These are phyloP conservation scores for Branchellion lobata DNA, from an alignment of 2,888 invertebrate genomes.

Conservation along the genomic window DNA sequence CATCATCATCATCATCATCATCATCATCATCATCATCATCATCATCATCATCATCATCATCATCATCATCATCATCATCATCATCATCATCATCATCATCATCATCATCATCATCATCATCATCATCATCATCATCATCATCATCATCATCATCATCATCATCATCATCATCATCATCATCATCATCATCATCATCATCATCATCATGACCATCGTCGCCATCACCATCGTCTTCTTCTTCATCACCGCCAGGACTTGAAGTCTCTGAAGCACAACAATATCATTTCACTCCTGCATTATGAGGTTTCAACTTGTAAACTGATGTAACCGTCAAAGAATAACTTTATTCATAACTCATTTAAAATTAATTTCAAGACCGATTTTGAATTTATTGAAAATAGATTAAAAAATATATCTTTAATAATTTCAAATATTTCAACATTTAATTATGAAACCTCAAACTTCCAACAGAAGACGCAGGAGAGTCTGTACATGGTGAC, in stretches of 20 bases:
- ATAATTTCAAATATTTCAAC: no score
- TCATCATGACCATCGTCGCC: constrained; percentile 25
- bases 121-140: constrained; percentile 22
- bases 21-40: constrained; percentile 24
- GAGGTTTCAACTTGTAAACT: background rate
- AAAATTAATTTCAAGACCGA: no score
- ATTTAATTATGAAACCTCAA: background rate
- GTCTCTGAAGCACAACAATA: constrained; percentile 10
- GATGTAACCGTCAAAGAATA: no score
- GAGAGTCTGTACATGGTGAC: constrained; percentile 30
- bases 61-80: constrained; percentile 25
- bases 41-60: constrained; percentile 27
- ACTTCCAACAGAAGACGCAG: background rate
- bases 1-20: constrained; percentile 35
- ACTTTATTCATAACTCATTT: no score
- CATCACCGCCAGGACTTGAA: constrained; percentile 18
- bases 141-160: background rate
- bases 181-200: constrained; percentile 31
- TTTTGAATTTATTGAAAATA: no score
- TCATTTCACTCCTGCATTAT: constrained; percentile 21
- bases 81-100: background rate
- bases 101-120: constrained; percentile 20
- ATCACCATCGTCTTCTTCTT: constrained; percentile 17
- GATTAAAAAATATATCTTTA: no score
- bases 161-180: constrained; percentile 22